Conservation (phyloP, 2,113 vertebrate species). For the Lepus europaeus region DNA sequence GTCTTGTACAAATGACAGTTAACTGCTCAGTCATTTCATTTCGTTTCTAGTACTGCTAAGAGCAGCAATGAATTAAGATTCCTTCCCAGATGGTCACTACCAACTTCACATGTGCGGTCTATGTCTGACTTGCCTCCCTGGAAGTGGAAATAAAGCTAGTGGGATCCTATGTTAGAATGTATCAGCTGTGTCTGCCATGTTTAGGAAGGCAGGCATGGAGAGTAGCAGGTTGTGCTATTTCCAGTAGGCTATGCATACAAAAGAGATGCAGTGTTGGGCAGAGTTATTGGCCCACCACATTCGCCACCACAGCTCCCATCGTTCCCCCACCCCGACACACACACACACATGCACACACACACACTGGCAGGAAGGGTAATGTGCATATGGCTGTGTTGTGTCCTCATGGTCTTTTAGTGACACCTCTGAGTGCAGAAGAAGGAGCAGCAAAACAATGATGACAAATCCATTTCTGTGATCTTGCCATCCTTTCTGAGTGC, state of each 20-base stretch:
- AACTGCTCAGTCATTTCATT: not conserved
- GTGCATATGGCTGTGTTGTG: not conserved
- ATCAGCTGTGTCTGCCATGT: not conserved
- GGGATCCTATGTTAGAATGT: not conserved
- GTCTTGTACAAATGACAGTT: not conserved
- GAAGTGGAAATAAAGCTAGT: not conserved
- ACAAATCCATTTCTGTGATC: constrained; percentile 5
- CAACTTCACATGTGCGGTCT: not conserved
- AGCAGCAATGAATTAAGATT: not conserved
- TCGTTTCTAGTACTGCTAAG: not conserved
- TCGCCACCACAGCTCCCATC: too few relatives aligned
- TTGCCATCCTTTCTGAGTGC: not conserved
- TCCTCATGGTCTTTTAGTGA: not conserved
- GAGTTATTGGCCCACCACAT: too few relatives aligned
- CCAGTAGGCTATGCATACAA: not conserved
- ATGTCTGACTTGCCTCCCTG: not conserved
- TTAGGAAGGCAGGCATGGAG: not conserved
- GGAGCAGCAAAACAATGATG: not conserved
- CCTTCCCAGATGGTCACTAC: not conserved
- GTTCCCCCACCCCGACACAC: too few relatives aligned
- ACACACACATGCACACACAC: not conserved
- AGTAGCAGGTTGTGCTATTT: not conserved
- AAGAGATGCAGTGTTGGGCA: not conserved
- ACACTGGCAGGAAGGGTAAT: not conserved
- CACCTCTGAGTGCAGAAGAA: not conserved